phyloP scores from a whole-genome alignment of 2,113 vertebrate species.

The Morphnarchus princeps region DNA sequence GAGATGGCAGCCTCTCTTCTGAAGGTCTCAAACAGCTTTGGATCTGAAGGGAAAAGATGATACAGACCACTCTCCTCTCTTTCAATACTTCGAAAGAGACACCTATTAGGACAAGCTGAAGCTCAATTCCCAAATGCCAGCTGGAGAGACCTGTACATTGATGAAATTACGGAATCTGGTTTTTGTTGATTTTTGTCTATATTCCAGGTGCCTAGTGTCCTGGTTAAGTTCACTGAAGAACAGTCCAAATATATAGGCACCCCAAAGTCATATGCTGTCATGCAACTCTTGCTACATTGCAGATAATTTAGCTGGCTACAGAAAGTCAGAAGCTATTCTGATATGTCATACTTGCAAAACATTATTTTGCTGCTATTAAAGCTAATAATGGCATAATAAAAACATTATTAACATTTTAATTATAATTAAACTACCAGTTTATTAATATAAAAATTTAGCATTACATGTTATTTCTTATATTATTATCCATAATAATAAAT shows the following conservation, averaged over 20 bases:
- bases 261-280: background rate
- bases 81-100: background rate
- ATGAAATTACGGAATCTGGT: fast-evolving
- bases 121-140: background rate
- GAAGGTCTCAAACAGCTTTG: background rate
- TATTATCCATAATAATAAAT: background rate
- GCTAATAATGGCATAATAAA: background rate
- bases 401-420: background rate
- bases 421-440: background rate
- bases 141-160: background rate
- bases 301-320: background rate
- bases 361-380: background rate
- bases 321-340: background rate
- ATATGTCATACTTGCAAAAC: background rate
- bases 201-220: background rate
- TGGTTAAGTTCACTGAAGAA: background rate
- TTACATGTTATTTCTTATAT: background rate
- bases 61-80: background rate
- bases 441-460: background rate
- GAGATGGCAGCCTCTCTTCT: background rate
- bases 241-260: background rate
- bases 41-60: background rate
- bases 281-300: background rate
- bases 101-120: background rate
- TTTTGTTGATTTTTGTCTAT: background rate